Percentiles rank a stretch among this genome's conserved stretches.
These are phyloP conservation scores for Notolepis coatsorum DNA, from an alignment of 2,797 vertebrate genomes.

Conservation along the genomic window DNA sequence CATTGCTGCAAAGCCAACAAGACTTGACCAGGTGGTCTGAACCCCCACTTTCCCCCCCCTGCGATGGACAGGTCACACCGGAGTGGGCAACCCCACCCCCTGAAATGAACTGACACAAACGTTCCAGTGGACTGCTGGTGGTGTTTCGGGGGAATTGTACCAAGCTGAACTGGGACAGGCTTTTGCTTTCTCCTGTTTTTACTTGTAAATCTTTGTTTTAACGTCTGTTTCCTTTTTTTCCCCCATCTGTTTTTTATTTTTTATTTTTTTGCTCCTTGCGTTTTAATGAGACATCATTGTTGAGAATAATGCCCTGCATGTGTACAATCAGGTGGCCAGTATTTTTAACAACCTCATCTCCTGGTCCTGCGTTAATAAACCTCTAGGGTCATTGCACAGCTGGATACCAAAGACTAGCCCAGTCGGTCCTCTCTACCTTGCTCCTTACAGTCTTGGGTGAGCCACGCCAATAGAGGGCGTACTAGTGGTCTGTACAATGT, in stretches of 20 bases:
- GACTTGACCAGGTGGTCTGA: slow-evolving; percentile 36
- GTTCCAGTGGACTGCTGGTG: slow-evolving; percentile 54
- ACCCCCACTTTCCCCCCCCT: slow-evolving; percentile 15
- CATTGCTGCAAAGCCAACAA: slow-evolving; percentile 57
- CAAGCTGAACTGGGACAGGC: slow-evolving; percentile 48
- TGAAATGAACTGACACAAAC: slow-evolving; percentile 47
- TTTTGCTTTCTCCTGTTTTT: slow-evolving; percentile 15
- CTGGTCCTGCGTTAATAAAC: slow-evolving; percentile 47
- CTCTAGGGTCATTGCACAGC: slow-evolving; percentile 75
- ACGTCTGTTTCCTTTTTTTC: slow-evolving; percentile 5
- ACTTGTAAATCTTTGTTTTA: not conserved
- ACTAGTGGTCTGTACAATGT: not conserved
- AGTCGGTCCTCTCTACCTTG: slow-evolving; percentile 39
- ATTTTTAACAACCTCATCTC: slow-evolving; percentile 37
- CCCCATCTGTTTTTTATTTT: no score
- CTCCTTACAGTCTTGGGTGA: slow-evolving; percentile 40
- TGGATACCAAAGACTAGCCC: slow-evolving; percentile 80
- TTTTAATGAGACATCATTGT: not conserved
- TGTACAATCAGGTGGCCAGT: slow-evolving; percentile 77
- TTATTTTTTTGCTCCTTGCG: not conserved
- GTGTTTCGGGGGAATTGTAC: slow-evolving; percentile 42
- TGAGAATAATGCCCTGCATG: slow-evolving; percentile 59
- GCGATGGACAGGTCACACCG: not conserved
- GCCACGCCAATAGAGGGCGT: slow-evolving; percentile 19
- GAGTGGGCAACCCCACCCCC: not conserved